Evolutionary conservation across 2,113 vertebrate species (phyloP).

Genomic region (Pteronura brasiliensis): DNA sequence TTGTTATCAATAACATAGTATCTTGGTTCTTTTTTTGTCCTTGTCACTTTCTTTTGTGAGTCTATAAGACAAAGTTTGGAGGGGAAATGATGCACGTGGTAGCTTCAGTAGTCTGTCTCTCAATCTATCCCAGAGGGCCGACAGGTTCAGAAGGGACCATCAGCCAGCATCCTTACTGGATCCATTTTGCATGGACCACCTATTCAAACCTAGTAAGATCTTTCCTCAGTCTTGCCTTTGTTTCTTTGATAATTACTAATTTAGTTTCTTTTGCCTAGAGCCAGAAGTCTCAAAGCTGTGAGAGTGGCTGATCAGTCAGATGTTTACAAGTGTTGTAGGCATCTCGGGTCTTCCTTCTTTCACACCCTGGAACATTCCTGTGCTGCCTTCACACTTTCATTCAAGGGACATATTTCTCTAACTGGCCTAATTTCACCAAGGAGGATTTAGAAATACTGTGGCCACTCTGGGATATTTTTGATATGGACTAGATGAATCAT

Average conservation of each 20-base stretch:
- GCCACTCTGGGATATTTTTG: neutral
- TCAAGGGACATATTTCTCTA: neutral
- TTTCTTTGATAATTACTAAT: neutral
- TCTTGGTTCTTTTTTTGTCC: neutral
- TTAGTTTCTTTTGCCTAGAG: neutral
- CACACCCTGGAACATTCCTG: neutral
- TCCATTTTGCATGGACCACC: neutral
- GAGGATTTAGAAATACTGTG: neutral
- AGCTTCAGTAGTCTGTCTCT: neutral
- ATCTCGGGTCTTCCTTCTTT: neutral
- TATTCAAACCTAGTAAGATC: neutral
- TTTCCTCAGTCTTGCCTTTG: neutral
- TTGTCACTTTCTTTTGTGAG: neutral
- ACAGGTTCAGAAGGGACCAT: neutral
- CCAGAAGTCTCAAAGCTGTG: neutral
- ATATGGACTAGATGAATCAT: neutral
- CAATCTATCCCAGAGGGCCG: neutral
- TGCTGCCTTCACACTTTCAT: neutral
- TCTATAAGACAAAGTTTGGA: neutral
- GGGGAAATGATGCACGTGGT: neutral
- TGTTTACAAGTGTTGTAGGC: neutral
- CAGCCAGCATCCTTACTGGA: neutral
- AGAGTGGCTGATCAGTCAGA: neutral
- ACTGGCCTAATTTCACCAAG: neutral
- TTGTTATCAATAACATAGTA: neutral